A percentile compares a stretch with the other conserved stretches of the same genome.
These are phyloP conservation scores for Brachymystax lenok DNA, from an alignment of 2,797 vertebrate species.

Conservation along the genomic window DNA sequence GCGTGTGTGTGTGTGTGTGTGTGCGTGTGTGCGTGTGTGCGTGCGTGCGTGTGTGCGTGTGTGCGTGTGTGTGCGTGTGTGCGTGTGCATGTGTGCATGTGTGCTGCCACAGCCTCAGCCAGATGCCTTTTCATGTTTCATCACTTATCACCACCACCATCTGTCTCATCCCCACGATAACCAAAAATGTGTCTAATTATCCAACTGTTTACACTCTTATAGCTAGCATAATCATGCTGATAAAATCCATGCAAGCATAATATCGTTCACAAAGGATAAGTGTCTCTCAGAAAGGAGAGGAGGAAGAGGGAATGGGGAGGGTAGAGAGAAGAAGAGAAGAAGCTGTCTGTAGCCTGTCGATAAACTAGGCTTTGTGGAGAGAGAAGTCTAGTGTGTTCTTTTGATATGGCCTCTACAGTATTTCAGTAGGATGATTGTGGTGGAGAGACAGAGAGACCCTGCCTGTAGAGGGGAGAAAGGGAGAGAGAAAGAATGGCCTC, in stretches of 20 bases:
- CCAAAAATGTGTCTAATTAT: neutral
- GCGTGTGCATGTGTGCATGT: neutral
- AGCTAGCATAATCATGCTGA: neutral
- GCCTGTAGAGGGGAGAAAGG: neutral
- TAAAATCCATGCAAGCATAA: neutral
- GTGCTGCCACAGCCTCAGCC: too few species aligned
- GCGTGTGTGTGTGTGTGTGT: neutral
- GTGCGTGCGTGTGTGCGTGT: neutral
- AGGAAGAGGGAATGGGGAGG: neutral
- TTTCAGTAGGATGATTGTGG: neutral
- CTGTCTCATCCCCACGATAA: neutral
- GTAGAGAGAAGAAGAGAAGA: neutral
- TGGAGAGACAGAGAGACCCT: neutral
- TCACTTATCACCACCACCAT: too few species aligned
- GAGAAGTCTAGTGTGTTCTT: neutral
- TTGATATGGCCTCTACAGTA: neutral
- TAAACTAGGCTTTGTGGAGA: neutral
- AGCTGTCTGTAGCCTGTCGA: neutral
- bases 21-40: neutral
- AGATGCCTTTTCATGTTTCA: too few species aligned
- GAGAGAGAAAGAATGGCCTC: neutral
- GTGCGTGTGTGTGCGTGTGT: neutral
- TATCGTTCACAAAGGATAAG: neutral
- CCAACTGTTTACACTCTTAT: neutral
- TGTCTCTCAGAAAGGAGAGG: neutral